Evolutionary conservation across 1,140 invertebrate species (phyloP), one percentile per base, ranked within the genome.

Genomic region (Hyles euphorbiae): DNA sequence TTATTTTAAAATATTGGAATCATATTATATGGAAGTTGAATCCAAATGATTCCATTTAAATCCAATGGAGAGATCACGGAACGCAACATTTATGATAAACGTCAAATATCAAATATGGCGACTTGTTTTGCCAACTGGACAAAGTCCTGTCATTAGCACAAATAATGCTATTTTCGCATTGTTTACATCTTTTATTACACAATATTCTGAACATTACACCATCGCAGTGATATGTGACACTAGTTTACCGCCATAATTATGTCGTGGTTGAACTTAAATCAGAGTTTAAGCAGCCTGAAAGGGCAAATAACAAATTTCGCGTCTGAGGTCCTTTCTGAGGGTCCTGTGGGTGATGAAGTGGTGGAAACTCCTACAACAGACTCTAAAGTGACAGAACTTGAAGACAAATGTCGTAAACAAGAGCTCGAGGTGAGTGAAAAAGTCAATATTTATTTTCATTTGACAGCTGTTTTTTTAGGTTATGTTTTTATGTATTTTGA

Each of bases 241-340:
- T 60, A 58, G 56, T 61, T 65, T 56, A 12, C 51, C 45, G 49
- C 52, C 48, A 54, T 56, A 44, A 91, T 90, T 88, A 94, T 94
- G 93, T 93, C 94, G 86, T 95, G 94, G 94, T 90, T 95, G 60
- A 94, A 94, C 74, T 91, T 93, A 53, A 92, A 93, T 72, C 92
- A 94, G 68, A 94, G 93, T 84, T 90, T 95, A 61, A 93, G 90
- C 77, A 92, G 89, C 90, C 86, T 95, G 66, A 95, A 94, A 80
- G 94, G 94, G 70, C 94, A 95, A 84, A 91, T 95, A 63, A 92
- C 92, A 8, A 95, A 90, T 84, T 93, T 95, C 72, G 94, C 94
- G 60, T 93, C 93, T 70, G 94, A 94, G 81, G 94, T 94, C 49
- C 85, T 94, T 63, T 91, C 92, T 51, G 93, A 93, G 45, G 84